These are phyloP conservation scores for Spea multiplicata DNA, from an alignment of 2,113 vertebrate genomes.

Conservation along the genomic window DNA sequence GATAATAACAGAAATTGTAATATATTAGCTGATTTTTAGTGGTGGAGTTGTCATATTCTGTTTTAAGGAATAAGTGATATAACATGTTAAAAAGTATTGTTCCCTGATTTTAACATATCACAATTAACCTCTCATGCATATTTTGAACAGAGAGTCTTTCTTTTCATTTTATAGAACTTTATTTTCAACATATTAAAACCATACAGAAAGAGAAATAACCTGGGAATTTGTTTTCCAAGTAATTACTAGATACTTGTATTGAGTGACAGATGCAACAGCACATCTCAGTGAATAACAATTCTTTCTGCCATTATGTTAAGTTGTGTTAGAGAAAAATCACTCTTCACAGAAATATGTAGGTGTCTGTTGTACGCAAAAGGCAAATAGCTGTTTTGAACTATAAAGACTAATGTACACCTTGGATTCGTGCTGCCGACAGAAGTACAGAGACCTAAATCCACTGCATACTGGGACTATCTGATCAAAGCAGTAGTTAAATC, in stretches of 20 bases:
- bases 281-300: constrained; percentile 51
- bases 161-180: no score
- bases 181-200: no score
- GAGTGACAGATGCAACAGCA: constrained; percentile 48
- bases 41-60: no score
- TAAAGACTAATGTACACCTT: constrained; percentile 56
- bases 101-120: no score
- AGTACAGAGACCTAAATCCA: constrained; percentile 59
- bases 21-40: no score
- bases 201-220: no score
- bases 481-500: constrained; percentile 59
- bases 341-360: constrained; percentile 56
- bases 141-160: no score
- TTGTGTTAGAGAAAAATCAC: constrained; percentile 51
- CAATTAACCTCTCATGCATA: no score
- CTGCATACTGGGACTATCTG: constrained; percentile 58
- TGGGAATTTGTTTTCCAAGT: constrained; percentile 12
- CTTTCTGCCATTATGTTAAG: constrained; percentile 50
- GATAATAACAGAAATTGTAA: no score
- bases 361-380: constrained; percentile 56
- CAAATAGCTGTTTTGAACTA: constrained; percentile 58
- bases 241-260: constrained; percentile 45
- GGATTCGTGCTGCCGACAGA: constrained; percentile 56
- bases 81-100: no score
- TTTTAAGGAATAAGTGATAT: no score